These are phyloP conservation scores for Todiramphus chloris DNA, from an alignment of 2,113 vertebrate species.

Conservation along the genomic window DNA sequence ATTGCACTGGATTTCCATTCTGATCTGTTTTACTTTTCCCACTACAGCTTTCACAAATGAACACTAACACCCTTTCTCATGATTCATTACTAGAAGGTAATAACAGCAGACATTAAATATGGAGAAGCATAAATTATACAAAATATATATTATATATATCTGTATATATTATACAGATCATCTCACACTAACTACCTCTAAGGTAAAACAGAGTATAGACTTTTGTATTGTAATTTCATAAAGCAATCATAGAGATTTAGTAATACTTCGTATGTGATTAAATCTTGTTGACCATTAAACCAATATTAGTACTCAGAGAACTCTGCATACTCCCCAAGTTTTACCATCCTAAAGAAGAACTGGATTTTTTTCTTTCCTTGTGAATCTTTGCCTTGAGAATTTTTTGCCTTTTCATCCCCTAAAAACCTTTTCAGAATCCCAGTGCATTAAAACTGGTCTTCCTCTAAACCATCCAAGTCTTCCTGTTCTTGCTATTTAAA, in stretches of 20 bases:
- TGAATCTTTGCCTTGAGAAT: neutral
- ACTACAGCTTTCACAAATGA: neutral
- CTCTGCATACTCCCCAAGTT: neutral
- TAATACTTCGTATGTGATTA: neutral
- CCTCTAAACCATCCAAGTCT: neutral
- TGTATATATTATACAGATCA: neutral
- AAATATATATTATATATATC: no score
- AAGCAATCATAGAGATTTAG: neutral
- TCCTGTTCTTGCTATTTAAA: neutral
- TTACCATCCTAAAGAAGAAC: neutral
- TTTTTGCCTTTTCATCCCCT: neutral
- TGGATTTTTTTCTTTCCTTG: neutral
- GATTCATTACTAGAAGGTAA: neutral
- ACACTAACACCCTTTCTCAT: neutral
- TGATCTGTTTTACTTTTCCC: neutral
- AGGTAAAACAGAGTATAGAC: neutral
- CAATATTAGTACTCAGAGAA: neutral
- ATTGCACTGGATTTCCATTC: neutral
- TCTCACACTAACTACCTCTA: neutral
- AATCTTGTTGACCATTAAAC: neutral
- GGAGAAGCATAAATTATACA: neutral
- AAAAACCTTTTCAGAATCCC: neutral
- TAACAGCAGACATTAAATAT: neutral
- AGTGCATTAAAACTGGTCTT: neutral
- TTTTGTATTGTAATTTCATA: neutral